Percentiles rank a stretch among this genome's conserved stretches.
These are phyloP conservation scores for Lucilia cuprina DNA, from an alignment of 1,140 invertebrate species.

Conservation along the genomic window DNA sequence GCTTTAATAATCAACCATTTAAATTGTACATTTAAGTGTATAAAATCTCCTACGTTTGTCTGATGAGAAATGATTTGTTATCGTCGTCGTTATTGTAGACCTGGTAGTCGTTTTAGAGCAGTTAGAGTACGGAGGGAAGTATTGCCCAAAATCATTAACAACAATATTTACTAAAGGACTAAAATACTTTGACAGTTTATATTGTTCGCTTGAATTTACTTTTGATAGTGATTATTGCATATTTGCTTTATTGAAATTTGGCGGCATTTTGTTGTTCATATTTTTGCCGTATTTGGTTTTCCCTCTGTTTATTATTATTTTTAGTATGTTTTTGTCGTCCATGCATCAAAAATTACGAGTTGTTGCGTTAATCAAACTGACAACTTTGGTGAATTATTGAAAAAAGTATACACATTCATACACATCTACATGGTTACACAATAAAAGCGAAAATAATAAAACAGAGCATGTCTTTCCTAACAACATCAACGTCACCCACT, in stretches of 20 bases:
- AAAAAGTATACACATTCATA: background rate
- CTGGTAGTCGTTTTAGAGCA: background rate
- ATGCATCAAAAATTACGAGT: conserved; percentile 27
- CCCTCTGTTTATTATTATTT: background rate
- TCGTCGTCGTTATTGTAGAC: background rate
- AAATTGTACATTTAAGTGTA: conserved; percentile 16
- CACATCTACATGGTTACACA: background rate
- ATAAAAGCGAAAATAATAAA: background rate
- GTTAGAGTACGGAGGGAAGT: background rate
- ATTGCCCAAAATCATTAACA: conserved; percentile 4
- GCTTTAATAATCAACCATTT: conserved; percentile 27
- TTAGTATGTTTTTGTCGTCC: conserved; percentile 6
- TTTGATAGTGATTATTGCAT: background rate
- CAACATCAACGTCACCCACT: conserved; percentile 13
- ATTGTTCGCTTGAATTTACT: background rate
- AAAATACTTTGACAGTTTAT: background rate
- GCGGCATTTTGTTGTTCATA: conserved; percentile 1
- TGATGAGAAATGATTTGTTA: conserved; percentile 32
- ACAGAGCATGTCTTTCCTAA: background rate
- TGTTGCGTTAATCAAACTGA: conserved; percentile 32
- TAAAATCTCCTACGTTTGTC: conserved; percentile 25
- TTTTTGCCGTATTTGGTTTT: background rate
- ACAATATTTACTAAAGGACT: background rate
- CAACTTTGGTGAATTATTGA: conserved; percentile 29
- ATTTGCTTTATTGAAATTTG: background rate